phyloP scores from a whole-genome alignment of 2,797 vertebrate species.

The Molossus alvarezi region DNA sequence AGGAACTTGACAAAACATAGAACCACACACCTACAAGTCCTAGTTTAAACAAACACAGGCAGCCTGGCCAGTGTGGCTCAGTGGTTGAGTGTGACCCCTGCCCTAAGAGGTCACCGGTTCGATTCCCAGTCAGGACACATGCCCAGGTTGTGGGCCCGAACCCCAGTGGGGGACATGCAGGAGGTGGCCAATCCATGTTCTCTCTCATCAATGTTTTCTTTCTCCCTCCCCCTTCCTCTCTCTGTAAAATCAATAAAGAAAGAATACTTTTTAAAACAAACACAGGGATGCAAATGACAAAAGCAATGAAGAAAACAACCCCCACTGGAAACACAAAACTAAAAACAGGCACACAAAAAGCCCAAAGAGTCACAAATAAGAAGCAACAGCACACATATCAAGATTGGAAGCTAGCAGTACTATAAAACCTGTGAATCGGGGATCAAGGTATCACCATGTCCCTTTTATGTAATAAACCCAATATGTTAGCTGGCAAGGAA shows the following conservation, averaged over 20 bases:
- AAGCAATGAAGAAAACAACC: background rate
- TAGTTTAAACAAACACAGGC: background rate
- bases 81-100: background rate
- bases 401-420: background rate
- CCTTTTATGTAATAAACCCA: constrained; percentile 71
- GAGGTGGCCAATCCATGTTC: background rate
- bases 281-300: background rate
- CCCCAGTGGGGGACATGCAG: background rate
- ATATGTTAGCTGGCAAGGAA: constrained; percentile 52
- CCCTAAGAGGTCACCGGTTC: background rate
- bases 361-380: background rate
- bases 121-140: background rate
- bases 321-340: background rate
- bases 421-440: constrained; percentile 48
- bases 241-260: background rate
- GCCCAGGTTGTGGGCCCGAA: background rate
- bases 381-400: background rate
- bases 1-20: constrained; percentile 31
- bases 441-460: constrained; percentile 33
- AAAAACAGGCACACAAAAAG: background rate
- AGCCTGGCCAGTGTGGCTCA: background rate
- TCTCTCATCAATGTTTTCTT: background rate
- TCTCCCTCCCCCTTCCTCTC: background rate
- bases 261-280: background rate
- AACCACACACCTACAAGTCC: background rate